These are phyloP conservation scores for Astyanax mexicanus DNA, from an alignment of 2,797 vertebrate genomes.

Conservation along the genomic window DNA sequence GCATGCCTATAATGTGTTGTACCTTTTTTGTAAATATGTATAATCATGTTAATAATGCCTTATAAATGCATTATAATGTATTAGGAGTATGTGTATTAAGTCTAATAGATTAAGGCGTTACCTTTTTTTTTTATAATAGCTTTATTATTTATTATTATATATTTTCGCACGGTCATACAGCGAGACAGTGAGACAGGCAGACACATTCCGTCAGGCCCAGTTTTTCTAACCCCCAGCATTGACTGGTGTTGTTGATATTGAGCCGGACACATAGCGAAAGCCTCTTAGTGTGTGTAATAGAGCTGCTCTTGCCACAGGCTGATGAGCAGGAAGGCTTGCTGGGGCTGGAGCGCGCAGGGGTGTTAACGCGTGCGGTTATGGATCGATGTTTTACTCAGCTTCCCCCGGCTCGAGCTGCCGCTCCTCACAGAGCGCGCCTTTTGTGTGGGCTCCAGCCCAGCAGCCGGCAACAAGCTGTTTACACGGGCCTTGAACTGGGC, in stretches of 20 bases:
- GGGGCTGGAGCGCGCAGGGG: slow-evolving; percentile 67
- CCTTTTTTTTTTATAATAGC: no score
- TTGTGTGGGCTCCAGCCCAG: slow-evolving; percentile 66
- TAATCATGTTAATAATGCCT: no score
- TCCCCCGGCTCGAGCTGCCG: slow-evolving; percentile 68
- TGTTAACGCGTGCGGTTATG: slow-evolving; percentile 60
- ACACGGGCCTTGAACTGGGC: slow-evolving; percentile 69
- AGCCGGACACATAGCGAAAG: slow-evolving; percentile 5
- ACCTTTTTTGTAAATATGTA: no score
- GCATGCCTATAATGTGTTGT: no score
- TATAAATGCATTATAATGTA: no score
- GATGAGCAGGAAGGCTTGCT: slow-evolving; percentile 55
- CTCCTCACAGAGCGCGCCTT: slow-evolving; percentile 69
- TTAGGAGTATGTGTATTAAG: no score
- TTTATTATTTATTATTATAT: no score
- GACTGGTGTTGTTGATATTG: slow-evolving; percentile 9
- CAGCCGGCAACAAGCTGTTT: slow-evolving; percentile 73
- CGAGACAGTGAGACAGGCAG: background rate
- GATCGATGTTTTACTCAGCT: slow-evolving; percentile 72
- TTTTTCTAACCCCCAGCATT: background rate
- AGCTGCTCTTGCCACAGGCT: slow-evolving; percentile 58
- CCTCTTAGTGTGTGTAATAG: slow-evolving; percentile 36
- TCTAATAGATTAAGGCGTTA: no score
- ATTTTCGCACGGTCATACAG: no score
- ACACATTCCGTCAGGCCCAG: background rate